Conservation (phyloP, 2,888 invertebrate species). For the Xanthia togata region DNA sequence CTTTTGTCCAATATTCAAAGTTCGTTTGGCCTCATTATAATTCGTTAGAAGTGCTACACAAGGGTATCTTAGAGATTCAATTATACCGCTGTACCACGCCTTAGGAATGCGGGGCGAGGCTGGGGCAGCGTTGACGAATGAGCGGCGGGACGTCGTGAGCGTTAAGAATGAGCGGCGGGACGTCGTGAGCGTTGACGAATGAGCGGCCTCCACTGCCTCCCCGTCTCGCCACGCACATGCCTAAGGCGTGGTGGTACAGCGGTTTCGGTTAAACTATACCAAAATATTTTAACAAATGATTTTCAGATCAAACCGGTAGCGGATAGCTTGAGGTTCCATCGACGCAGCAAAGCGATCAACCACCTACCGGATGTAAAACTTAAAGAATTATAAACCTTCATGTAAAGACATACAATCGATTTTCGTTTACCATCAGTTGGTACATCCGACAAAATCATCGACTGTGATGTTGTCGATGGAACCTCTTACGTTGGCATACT, state of each 20-base stretch:
- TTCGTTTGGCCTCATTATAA: constrained; percentile 20
- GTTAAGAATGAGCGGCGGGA: no score
- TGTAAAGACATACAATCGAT: neutral
- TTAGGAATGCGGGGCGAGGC: no score
- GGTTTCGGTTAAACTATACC: no score
- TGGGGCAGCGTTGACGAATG: no score
- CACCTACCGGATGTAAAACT: neutral
- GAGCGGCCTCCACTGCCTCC: no score
- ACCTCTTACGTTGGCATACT: neutral
- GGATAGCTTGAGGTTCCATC: neutral
- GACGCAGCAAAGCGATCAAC: neutral
- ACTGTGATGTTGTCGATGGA: neutral
- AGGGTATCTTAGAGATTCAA: neutral
- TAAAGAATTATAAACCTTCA: neutral
- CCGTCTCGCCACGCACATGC: no score
- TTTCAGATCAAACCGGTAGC: neutral
- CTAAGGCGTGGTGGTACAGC: no score
- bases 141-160: no score
- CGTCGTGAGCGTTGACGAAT: no score
- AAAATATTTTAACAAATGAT: neutral
- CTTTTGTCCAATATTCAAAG: constrained; percentile 14
- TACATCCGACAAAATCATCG: neutral
- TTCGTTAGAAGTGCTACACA: neutral
- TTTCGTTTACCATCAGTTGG: neutral
- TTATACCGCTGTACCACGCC: no score